Evolutionary conservation across 2,113 vertebrate species (phyloP), one percentile per base, ranked within the genome.

Genomic region (Mormyrus iriodes): DNA sequence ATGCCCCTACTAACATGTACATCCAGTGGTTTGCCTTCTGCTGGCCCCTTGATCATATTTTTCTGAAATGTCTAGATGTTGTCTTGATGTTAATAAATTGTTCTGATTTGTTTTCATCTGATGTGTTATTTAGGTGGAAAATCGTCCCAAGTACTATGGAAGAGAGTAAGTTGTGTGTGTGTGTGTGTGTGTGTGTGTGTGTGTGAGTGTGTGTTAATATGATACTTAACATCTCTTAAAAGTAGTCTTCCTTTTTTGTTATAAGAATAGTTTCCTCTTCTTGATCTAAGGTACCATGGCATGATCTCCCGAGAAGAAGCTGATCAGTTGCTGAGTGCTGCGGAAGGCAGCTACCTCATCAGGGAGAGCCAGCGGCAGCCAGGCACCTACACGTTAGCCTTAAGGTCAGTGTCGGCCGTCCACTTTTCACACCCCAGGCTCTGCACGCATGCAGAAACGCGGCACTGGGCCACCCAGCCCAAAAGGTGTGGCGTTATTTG

Each of bases 271-370:
- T 86, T 53, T 19, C 46, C 46, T 55, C 48, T 19, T 15, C 46
- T 48, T 35, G n/a, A 39, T 48, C 21, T 92, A 91, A 99, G 98
- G 93, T 99, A 97, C 94, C 98, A 99, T n/a, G 98, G 98, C 89
- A 99, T 98, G 97, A 99, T 99, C 95, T 99, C 98, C 88, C 96
- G 98, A 93, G 98, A 99, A 94, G 97, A 97, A 88, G 96, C 98
- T 8, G 98, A 99, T 95, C 97, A 97, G 91, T 94, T 98, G 91
- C 93, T 99, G 93, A 98, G 97, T 92, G 96, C 98, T 93, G 97
- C 98, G 58, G 98, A 99, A 92, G 98, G 98, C 92, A 99, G 98
- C 94, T 99, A 99, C 94, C 97, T 99, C 92, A 99, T 99, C 94
- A 96, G 98, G 90, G 98, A 99, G 95, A 99, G 98, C 93, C 98